Percentiles rank a stretch among this genome's conserved stretches.
phyloP scores from a whole-genome alignment of 2,113 vertebrate species.

The Ailuropoda melanoleuca region DNA sequence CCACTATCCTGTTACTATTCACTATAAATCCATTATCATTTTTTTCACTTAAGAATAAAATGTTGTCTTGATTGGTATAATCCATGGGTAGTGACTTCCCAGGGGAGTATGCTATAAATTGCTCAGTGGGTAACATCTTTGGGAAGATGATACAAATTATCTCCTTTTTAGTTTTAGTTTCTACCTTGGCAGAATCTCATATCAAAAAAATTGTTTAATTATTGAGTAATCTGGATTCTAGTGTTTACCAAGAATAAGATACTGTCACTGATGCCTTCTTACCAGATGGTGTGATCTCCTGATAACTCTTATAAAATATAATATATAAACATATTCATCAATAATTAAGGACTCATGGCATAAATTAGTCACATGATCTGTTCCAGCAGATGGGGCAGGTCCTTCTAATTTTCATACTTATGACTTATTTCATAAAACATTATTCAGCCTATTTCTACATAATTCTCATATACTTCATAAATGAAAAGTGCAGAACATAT shows the following conservation, averaged over 20 bases:
- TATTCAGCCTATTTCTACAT: conserved; percentile 67
- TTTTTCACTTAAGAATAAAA: neutral
- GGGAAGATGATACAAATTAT: neutral
- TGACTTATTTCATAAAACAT: conserved; percentile 79
- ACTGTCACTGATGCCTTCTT: conserved; percentile 68
- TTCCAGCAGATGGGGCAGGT: conserved; percentile 74
- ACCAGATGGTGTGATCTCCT: conserved; percentile 81
- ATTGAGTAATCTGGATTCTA: conserved; percentile 57
- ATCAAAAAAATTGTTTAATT: conserved; percentile 42
- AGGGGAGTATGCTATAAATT: neutral
- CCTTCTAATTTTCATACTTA: conserved; percentile 77
- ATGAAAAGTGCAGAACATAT: neutral
- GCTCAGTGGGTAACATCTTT: neutral
- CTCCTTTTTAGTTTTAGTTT: neutral
- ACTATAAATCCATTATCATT: neutral
- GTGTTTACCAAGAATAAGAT: conserved; percentile 76
- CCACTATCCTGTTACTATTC: neutral
- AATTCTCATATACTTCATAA: conserved; percentile 33
- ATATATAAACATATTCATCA: conserved; percentile 80
- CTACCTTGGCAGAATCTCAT: neutral
- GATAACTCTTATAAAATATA: conserved; percentile 78
- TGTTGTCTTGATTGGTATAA: neutral
- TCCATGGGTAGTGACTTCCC: neutral
- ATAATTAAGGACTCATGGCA: conserved; percentile 76
- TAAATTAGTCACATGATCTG: conserved; percentile 74